Conservation (phyloP, 1,140 invertebrate species). For the Atta texana region DNA sequence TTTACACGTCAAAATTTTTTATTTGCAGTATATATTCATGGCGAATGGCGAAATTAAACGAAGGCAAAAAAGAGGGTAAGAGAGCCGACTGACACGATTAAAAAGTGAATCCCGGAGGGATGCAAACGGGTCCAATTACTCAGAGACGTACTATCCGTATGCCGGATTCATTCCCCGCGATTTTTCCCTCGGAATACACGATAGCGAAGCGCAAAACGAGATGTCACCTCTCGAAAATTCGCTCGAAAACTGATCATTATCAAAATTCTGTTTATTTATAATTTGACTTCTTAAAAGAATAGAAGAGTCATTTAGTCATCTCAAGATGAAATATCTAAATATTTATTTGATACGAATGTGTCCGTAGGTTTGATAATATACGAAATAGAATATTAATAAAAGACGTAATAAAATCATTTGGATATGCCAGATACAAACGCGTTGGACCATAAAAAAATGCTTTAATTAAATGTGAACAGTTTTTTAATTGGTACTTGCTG, state of each 20-base stretch:
- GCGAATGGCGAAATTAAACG: conserved; percentile 72
- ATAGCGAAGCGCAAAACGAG: conserved; percentile 59
- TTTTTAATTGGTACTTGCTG: conserved; percentile 79
- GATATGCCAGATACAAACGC: not conserved
- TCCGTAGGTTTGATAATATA: not conserved
- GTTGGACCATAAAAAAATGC: conserved; percentile 67
- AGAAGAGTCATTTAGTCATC: not conserved
- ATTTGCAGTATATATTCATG: conserved; percentile 58
- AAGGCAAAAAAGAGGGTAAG: conserved; percentile 63
- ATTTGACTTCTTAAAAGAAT: not conserved
- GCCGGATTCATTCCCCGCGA: conserved; percentile 63
- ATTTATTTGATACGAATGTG: not conserved
- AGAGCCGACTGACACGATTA: conserved; percentile 68
- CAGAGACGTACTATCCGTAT: conserved; percentile 57
- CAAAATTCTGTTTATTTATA: not conserved
- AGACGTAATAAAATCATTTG: conserved; percentile 15
- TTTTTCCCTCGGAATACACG: conserved; percentile 57
- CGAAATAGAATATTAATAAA: not conserved
- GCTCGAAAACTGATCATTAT: not conserved
- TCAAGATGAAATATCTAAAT: not conserved
- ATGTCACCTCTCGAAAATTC: conserved; percentile 57
- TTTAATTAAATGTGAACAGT: conserved; percentile 82
- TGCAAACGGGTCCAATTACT: conserved; percentile 70
- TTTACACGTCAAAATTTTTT: conserved; percentile 61
- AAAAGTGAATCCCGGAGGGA: conserved; percentile 64